phyloP scores from a whole-genome alignment of 2,113 vertebrate genomes.

The Stigmatopora nigra region DNA sequence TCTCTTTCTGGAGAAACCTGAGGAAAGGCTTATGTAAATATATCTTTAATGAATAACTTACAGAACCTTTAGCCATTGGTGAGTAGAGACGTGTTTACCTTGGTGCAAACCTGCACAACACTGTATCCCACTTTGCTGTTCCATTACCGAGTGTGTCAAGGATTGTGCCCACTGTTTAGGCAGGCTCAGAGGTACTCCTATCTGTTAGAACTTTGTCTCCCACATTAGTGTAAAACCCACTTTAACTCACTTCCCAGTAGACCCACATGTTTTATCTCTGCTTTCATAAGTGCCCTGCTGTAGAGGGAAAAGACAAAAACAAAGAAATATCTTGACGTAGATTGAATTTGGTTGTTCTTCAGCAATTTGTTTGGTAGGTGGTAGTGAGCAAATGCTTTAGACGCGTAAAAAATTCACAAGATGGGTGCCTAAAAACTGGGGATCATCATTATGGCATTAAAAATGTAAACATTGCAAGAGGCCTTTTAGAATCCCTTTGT shows the following conservation, averaged over 20 bases:
- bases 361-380: conserved; percentile 64
- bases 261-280: conserved; percentile 53
- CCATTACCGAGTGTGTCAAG: conserved; percentile 66
- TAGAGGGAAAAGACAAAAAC: conserved; percentile 59
- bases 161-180: conserved; percentile 66
- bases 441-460: conserved; percentile 71
- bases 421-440: conserved; percentile 52
- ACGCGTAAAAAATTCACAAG: conserved; percentile 63
- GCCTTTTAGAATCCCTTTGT: conserved; percentile 55
- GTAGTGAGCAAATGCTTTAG: conserved; percentile 60
- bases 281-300: conserved; percentile 60
- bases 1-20: conserved; percentile 37
- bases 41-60: conserved; percentile 63
- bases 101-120: conserved; percentile 43
- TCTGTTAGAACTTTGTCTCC: conserved; percentile 55
- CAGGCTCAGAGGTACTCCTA: conserved; percentile 63
- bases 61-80: conserved; percentile 36
- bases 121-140: conserved; percentile 56
- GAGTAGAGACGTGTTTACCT: conserved; percentile 57
- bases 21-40: conserved; percentile 25
- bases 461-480: conserved; percentile 65
- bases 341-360: conserved; percentile 70
- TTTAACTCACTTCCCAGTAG: conserved; percentile 56
- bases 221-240: conserved; percentile 60
- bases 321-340: conserved; percentile 60